Percentiles rank a stretch among this genome's conserved stretches.
Evolutionary conservation across 2,113 vertebrate species (phyloP).

Genomic region (Pimephales promelas): DNA sequence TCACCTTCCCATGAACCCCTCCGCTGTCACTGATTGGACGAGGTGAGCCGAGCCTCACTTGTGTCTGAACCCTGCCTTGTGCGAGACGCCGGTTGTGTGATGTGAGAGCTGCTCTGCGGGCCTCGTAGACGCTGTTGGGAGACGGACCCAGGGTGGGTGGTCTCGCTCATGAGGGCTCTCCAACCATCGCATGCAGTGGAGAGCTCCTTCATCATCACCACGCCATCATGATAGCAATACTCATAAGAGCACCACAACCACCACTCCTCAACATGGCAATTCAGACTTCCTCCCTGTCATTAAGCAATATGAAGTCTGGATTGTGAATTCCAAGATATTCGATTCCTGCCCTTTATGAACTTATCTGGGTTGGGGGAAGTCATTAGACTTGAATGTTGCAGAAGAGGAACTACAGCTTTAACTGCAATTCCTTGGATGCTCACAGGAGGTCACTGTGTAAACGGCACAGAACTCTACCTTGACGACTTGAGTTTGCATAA

Average conservation of each 20-base stretch:
- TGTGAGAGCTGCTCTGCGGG: slow-evolving; percentile 1
- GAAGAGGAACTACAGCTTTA: neutral
- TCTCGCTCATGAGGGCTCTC: slow-evolving; percentile 12
- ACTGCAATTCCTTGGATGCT: slow-evolving; percentile 30
- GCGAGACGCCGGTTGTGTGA: neutral
- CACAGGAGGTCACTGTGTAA: slow-evolving; percentile 49
- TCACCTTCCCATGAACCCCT: slow-evolving; percentile 48
- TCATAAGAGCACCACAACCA: slow-evolving; percentile 35
- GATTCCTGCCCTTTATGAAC: slow-evolving; percentile 51
- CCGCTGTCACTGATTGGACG: slow-evolving; percentile 60
- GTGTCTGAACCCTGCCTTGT: slow-evolving; percentile 63
- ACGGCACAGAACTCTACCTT: neutral
- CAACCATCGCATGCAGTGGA: slow-evolving; percentile 18
- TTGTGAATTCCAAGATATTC: slow-evolving; percentile 36
- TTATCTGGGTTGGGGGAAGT: slow-evolving; percentile 21
- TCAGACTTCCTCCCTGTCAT: slow-evolving; percentile 50
- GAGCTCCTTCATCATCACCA: slow-evolving; percentile 58
- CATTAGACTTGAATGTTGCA: neutral
- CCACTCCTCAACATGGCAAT: slow-evolving; percentile 36
- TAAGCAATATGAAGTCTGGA: slow-evolving; percentile 56
- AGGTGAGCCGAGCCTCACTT: slow-evolving; percentile 64
- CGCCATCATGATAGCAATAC: slow-evolving; percentile 27
- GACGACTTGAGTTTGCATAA: neutral
- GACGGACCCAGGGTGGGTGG: neutral
- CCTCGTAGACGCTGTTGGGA: neutral